Base-by-base conservation (phyloP, 64 coral and sea anemone species). In the Pocillopora damicornis region DNA sequence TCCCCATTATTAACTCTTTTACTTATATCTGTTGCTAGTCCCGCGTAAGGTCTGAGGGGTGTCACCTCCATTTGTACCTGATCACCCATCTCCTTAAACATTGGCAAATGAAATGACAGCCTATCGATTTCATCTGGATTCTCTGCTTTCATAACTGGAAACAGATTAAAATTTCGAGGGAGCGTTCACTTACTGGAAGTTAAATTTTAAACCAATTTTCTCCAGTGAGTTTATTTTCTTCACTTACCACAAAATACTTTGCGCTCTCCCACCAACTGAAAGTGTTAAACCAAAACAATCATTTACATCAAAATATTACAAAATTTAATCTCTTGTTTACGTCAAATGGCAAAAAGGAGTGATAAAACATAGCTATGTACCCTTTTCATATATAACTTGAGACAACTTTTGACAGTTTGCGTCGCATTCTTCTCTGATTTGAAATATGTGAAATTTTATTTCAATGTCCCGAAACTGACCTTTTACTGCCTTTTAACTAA, bases 11-110 rank as follows among this genome's bases (percentile, higher is more conserved):
- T 63, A n/a, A 90, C 63, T 37, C 51, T 35, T 18, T 90, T 82
- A 37, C 26, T 75, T 11, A 90, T 15, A 25, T 90, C 78, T 63
- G 79, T 90, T 18, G 88, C 88, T 73, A 90, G 82, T 2, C 78
- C 68, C 38, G 80, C 79, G n/a, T 90, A 90, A 2, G 88, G 23
- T 38, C 88, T 60, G 8, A 90, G 61, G 20, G 88, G 88, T 15
- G 67, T 82, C 30, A 90, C 73, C n/a, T 82, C 88, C 63, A 75
- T 61, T 13, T 90, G 88, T 8, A 90, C 79, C n/a, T 90, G 88
- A 60, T 90, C 88, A 61, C 88, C 88, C 88, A 90, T 90, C 66
- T 58, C 30, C 60, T 90, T 90, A 13, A 80, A 61, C 66, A 90
- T 81, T 12, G 88, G 88, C 59, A 90, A 59, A 15, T 90, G 69